A percentile compares a stretch with the other conserved stretches of the same genome.
Conservation (phyloP, 1,140 invertebrate species). For the Cheumatopsyche charites region DNA sequence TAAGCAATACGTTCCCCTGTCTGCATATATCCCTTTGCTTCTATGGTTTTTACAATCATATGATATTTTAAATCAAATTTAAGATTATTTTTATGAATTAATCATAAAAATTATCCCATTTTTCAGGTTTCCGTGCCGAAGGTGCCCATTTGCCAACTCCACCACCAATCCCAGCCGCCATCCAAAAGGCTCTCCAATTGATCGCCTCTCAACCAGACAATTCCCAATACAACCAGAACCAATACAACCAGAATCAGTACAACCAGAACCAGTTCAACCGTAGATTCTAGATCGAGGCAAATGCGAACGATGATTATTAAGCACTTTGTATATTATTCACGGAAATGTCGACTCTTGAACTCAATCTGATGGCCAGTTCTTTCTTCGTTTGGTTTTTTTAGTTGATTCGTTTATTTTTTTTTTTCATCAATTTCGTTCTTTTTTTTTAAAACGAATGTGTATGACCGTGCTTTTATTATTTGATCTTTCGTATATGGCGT, state of each 20-base stretch:
- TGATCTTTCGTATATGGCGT: not conserved
- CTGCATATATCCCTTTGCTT: too few species aligned
- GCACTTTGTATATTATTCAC: not conserved
- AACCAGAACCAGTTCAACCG: constrained; percentile 40
- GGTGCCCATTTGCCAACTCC: constrained; percentile 71
- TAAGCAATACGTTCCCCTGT: too few species aligned
- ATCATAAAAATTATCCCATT: too few species aligned
- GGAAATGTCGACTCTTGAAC: constrained; percentile 19
- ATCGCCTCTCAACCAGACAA: constrained; percentile 59
- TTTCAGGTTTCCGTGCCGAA: constrained; percentile 64
- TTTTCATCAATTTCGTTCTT: not conserved
- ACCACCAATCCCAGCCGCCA: constrained; percentile 71
- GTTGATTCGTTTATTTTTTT: too few species aligned
- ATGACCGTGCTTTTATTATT: not conserved
- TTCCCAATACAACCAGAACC: constrained; percentile 48
- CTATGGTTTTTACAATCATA: too few species aligned
- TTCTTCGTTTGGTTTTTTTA: too few species aligned
- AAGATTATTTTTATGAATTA: not conserved
- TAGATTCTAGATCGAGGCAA: constrained; percentile 36
- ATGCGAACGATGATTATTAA: not conserved
- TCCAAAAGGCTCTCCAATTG: constrained; percentile 65
- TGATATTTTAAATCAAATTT: not conserved
- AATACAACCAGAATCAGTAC: constrained; percentile 28
- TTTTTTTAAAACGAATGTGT: not conserved
- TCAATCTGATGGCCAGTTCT: constrained; percentile 18